Percentiles rank a stretch among this genome's conserved stretches.
Evolutionary conservation across 1,140 invertebrate species (phyloP).

Genomic region (Leucophenga varia): DNA sequence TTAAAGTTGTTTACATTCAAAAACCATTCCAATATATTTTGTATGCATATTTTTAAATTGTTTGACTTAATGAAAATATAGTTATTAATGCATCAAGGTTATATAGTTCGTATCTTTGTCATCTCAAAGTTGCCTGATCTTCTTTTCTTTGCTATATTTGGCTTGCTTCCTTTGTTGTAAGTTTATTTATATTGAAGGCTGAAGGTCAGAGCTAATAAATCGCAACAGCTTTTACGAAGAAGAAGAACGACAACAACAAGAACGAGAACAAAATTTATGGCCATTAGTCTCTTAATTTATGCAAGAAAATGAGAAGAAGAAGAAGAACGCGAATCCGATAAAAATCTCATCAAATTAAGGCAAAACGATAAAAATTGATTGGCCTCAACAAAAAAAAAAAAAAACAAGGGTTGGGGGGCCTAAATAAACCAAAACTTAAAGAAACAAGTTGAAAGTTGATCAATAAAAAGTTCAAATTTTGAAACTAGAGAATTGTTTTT

Average conservation of each 20-base stretch:
- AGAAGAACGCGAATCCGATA: slow-evolving; percentile 32
- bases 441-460: slow-evolving; percentile 23
- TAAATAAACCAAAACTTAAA: neutral
- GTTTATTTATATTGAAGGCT: too few relatives aligned
- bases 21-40: neutral
- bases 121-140: slow-evolving; percentile 5
- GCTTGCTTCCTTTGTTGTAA: too few relatives aligned
- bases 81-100: neutral
- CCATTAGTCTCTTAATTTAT: slow-evolving; percentile 45
- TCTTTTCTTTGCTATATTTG: too few relatives aligned
- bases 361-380: slow-evolving; percentile 50
- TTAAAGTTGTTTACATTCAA: neutral
- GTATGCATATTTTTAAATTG: slow-evolving; percentile 1
- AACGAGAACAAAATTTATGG: slow-evolving; percentile 28
- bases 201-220: slow-evolving; percentile 40
- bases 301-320: slow-evolving; percentile 19
- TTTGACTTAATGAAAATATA: neutral
- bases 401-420: too few relatives aligned
- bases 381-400: slow-evolving; percentile 9
- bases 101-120: slow-evolving; percentile 30
- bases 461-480: too few relatives aligned
- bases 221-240: slow-evolving; percentile 18
- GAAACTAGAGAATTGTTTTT: too few relatives aligned
- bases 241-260: slow-evolving; percentile 12
- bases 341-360: slow-evolving; percentile 50